Conservation (phyloP, 2,888 invertebrate genomes). For the Beris morrisii region DNA sequence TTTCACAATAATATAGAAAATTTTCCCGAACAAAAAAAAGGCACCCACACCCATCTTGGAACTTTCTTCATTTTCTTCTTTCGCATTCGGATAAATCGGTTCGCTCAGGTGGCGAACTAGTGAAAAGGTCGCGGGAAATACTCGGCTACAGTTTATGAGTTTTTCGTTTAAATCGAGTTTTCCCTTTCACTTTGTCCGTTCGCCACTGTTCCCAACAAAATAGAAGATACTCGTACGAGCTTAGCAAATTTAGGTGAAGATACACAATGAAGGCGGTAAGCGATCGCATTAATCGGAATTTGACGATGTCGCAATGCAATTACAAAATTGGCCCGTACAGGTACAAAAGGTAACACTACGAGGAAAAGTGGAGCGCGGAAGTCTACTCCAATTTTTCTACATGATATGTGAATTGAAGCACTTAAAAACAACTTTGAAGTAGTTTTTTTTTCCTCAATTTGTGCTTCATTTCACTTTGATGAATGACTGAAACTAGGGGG, state of each 20-base stretch:
- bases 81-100: not conserved
- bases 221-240: not conserved
- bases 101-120: not conserved
- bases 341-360: too few species aligned
- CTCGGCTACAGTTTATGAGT: not conserved
- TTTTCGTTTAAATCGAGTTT: conserved; percentile 16
- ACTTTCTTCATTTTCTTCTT: conserved; percentile 3
- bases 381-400: conserved; percentile 1
- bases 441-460: not conserved
- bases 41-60: not conserved
- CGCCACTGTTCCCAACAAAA: not conserved
- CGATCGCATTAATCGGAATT: conserved; percentile 4
- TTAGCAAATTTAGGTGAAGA: not conserved
- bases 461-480: not conserved
- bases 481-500: not conserved
- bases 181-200: conserved; percentile 25
- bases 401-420: not conserved
- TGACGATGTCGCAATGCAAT: conserved; percentile 11
- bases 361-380: not conserved
- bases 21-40: not conserved
- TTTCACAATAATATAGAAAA: not conserved
- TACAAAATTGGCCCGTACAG: not conserved
- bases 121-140: not conserved
- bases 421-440: not conserved
- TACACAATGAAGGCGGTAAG: not conserved